Evolutionary conservation across 2,797 vertebrate genomes (phyloP), one percentile per base, ranked within the genome.

Genomic region (Chiroxiphia lanceolata): DNA sequence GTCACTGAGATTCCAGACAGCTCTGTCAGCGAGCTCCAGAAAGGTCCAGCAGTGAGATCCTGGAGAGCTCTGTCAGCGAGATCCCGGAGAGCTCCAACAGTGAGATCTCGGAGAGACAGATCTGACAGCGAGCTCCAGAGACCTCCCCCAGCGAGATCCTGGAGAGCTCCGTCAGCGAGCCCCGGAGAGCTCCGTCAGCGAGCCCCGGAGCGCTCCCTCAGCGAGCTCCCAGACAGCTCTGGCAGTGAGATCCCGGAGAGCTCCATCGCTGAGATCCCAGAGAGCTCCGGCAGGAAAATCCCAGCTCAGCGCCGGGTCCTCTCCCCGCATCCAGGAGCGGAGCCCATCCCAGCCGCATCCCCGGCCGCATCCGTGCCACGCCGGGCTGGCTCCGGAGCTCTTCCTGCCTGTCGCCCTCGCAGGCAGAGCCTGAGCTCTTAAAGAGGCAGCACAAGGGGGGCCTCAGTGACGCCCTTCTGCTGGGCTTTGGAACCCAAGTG

Each of bases 401-500:
- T 15, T 38, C 90, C 78, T 85, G 86, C 78, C 60, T 42, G 65
- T 77, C 40, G 2, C 81, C 90, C 26, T 7, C 1, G 1, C 25
- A 64, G 76, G 57, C 70, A 89, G 13, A 51, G 50, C 75, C 9
- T 1, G 13, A 56, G 78, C n/a, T 85, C 89, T 95, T 92, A 88
- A 94, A 95, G 95, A 16, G 91, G 86, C 59, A 90, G 83, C n/a
- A 29, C 85, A 18, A 17, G 1, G 25, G 27, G 67, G 33, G 45
- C 5, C 57, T 31, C 0, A 3, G 60, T 3, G 0, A 51, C 8
- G 21, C 23, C 69, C n/a, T 2, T 7, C 44, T 26, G 1, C 7
- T 1, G 60, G 48, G 42, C 4, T 15, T 48, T 21, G 23, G 60
- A 5, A 23, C 51, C 76, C 47, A 1, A 44, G n/a, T 1, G 1